Percentiles rank a stretch among this genome's conserved stretches.
Conservation (phyloP, 2,113 vertebrate genomes). For the Nansenia antarctica region DNA sequence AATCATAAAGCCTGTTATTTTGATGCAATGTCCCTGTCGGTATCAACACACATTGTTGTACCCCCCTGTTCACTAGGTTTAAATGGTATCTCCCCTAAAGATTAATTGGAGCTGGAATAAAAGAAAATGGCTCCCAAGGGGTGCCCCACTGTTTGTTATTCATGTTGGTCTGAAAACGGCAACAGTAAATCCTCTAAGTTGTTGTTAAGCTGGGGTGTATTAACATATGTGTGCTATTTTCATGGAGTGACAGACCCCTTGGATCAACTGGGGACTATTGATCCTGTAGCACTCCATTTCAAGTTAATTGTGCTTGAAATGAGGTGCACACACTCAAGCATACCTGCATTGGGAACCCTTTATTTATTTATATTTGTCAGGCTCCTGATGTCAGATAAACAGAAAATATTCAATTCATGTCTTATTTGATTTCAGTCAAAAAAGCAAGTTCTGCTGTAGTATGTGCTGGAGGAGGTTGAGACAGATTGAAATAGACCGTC, state of each 20-base stretch:
- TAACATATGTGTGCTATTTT: slow-evolving; percentile 83
- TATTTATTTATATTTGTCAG: slow-evolving; percentile 77
- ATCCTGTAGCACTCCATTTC: slow-evolving; percentile 84
- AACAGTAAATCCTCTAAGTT: slow-evolving; percentile 80
- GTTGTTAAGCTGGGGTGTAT: slow-evolving; percentile 77
- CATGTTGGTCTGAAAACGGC: slow-evolving; percentile 73
- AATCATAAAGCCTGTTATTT: slow-evolving; percentile 18
- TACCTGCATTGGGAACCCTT: slow-evolving; percentile 74
- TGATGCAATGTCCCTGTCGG: slow-evolving; percentile 26
- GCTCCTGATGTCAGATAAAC: slow-evolving; percentile 71
- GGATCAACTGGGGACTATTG: slow-evolving; percentile 83
- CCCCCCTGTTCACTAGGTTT: slow-evolving; percentile 69
- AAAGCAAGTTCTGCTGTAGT: slow-evolving; percentile 56
- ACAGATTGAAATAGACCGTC: slow-evolving; percentile 60
- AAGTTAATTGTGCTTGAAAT: slow-evolving; percentile 88
- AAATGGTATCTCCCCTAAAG: slow-evolving; percentile 75
- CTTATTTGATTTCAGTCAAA: slow-evolving; percentile 72
- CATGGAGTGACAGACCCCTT: slow-evolving; percentile 76
- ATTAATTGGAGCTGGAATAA: slow-evolving; percentile 76
- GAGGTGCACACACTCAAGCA: slow-evolving; percentile 77
- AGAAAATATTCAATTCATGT: slow-evolving; percentile 76
- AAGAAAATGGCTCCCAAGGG: slow-evolving; percentile 71
- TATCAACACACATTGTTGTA: slow-evolving; percentile 59
- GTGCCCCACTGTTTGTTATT: slow-evolving; percentile 76
- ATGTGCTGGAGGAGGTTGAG: slow-evolving; percentile 46